Percentiles rank a stretch among this genome's conserved stretches.
Conservation (phyloP, 2,888 invertebrate genomes). For the Invenusta paracnida region DNA sequence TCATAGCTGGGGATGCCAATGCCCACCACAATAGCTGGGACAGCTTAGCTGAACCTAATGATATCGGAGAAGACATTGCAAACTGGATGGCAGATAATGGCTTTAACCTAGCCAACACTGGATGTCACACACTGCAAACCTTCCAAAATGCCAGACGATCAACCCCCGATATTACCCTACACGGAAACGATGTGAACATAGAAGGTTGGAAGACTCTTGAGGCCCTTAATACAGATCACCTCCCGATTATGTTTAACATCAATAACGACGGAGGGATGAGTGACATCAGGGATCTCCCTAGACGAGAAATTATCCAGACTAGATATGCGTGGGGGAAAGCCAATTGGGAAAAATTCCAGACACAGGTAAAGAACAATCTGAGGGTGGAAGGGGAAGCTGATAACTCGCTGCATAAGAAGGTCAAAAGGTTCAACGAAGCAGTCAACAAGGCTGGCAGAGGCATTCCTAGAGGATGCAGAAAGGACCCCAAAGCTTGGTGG, state of each 20-base stretch:
- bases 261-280: background rate
- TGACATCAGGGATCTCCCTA: background rate
- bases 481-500: constrained; percentile 27
- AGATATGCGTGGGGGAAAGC: constrained; percentile 27
- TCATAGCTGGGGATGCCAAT: background rate
- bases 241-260: constrained; percentile 26
- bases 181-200: background rate
- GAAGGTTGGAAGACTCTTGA: background rate
- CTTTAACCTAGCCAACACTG: background rate
- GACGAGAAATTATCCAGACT: background rate
- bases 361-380: background rate
- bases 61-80: background rate
- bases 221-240: constrained; percentile 39
- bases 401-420: background rate
- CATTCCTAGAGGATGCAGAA: background rate
- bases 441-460: background rate
- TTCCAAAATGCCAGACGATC: background rate
- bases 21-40: background rate
- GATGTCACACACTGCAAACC: background rate
- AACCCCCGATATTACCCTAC: background rate
- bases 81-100: background rate
- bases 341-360: background rate
- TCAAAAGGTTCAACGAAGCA: background rate
- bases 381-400: background rate
- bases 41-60: background rate